Evolutionary conservation across 2,888 invertebrate genomes (phyloP).

Genomic region (Sthenelais limicola): DNA sequence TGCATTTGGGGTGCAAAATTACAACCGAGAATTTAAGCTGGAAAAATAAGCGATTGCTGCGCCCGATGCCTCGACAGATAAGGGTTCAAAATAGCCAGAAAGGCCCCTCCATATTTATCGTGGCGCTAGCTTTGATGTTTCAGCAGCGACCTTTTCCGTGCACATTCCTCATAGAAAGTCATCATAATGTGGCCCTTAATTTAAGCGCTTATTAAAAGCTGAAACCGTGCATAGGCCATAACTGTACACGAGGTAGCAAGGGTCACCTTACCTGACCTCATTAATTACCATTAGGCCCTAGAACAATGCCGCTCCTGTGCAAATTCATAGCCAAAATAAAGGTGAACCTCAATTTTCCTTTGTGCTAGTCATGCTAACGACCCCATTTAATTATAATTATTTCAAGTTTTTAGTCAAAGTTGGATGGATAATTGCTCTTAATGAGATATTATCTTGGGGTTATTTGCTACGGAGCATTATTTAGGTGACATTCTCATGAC

Average conservation of each 20-base stretch:
- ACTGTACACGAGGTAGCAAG: slow-evolving; percentile 23
- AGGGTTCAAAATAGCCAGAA: too few relatives aligned
- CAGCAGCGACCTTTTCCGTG: too few relatives aligned
- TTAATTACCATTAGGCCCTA: slow-evolving; percentile 34
- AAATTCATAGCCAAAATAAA: not conserved
- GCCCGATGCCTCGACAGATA: too few relatives aligned
- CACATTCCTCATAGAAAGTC: too few relatives aligned
- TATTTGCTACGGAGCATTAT: not conserved
- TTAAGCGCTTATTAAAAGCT: slow-evolving; percentile 36
- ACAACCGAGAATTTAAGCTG: too few relatives aligned
- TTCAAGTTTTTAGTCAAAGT: slow-evolving; percentile 39
- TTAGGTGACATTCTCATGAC: slow-evolving; percentile 8
- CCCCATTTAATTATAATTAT: slow-evolving; percentile 38
- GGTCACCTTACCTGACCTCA: slow-evolving; percentile 16
- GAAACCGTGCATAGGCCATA: slow-evolving; percentile 21
- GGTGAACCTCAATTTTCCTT: not conserved
- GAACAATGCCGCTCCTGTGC: not conserved
- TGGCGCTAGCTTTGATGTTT: too few relatives aligned
- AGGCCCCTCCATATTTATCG: too few relatives aligned
- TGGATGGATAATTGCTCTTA: slow-evolving; percentile 24
- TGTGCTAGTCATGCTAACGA: slow-evolving; percentile 7
- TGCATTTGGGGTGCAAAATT: too few relatives aligned
- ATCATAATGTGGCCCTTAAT: too few relatives aligned
- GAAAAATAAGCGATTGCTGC: too few relatives aligned
- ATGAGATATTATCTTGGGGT: slow-evolving; percentile 30